Conservation (phyloP, 2,797 vertebrate genomes). For the Myripristis murdjan region DNA sequence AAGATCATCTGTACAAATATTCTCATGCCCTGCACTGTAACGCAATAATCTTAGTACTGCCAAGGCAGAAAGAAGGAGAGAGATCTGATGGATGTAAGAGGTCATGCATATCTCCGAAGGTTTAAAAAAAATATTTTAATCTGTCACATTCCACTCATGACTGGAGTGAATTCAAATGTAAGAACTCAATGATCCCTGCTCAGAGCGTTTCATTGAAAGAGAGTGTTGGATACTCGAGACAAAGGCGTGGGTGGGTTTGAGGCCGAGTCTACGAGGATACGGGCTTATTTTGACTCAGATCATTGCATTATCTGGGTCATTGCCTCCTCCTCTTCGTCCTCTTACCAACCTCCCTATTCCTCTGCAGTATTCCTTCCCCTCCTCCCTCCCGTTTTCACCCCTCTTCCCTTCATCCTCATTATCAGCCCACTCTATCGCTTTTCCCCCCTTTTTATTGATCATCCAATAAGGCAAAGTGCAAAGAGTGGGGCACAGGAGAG, state of each 20-base stretch:
- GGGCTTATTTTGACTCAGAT: slow-evolving; percentile 84
- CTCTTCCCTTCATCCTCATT: slow-evolving; percentile 36
- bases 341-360: slow-evolving; percentile 66
- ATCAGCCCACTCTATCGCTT: neutral
- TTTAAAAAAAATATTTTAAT: too few species aligned
- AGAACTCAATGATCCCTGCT: too few species aligned
- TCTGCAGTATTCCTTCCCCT: slow-evolving; percentile 21
- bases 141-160: too few species aligned
- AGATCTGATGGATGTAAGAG: too few species aligned
- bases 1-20: too few species aligned
- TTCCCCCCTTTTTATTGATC: slow-evolving; percentile 40
- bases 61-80: too few species aligned
- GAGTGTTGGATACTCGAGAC: neutral
- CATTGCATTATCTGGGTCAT: slow-evolving; percentile 88
- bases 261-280: slow-evolving; percentile 55
- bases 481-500: neutral
- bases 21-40: too few species aligned
- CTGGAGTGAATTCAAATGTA: too few species aligned
- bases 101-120: too few species aligned
- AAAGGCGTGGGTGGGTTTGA: slow-evolving; percentile 46
- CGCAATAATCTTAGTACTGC: too few species aligned
- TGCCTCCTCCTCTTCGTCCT: slow-evolving; percentile 74
- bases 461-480: slow-evolving; percentile 18
- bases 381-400: slow-evolving; percentile 46
- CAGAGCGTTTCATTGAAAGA: too few species aligned